A percentile compares a stretch with the other conserved stretches of the same genome.
Conservation (phyloP, 2,888 invertebrate genomes). For the Plutella xylostella region DNA sequence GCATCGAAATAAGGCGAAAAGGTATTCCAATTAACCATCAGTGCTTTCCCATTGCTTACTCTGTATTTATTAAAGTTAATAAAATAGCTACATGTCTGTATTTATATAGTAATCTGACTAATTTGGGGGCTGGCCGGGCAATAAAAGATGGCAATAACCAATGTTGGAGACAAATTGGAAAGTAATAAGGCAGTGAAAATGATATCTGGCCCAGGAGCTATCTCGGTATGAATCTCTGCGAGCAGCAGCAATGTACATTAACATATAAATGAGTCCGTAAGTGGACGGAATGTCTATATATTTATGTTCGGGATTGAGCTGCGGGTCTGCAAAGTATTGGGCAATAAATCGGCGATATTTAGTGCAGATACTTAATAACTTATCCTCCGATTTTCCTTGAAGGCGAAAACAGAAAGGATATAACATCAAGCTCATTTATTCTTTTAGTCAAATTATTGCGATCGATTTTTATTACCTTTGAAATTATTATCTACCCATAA, state of each 20-base stretch:
- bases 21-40: slow-evolving; percentile 48
- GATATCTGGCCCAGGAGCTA: slow-evolving; percentile 61
- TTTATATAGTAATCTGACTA: no score
- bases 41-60: slow-evolving; percentile 6
- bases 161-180: slow-evolving; percentile 66
- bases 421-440: no score
- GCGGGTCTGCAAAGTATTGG: slow-evolving; percentile 3
- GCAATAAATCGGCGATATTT: slow-evolving; percentile 43
- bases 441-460: no score
- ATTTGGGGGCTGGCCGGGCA: slow-evolving; percentile 30
- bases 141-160: slow-evolving; percentile 61
- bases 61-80: slow-evolving; percentile 28
- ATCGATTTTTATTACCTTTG: no score
- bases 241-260: slow-evolving; percentile 53
- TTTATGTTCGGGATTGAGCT: slow-evolving; percentile 1
- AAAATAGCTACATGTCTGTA: no score
- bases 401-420: no score
- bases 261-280: slow-evolving; percentile 68
- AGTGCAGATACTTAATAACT: not conserved
- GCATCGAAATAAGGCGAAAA: slow-evolving; percentile 65
- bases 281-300: slow-evolving; percentile 41
- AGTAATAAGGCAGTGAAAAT: slow-evolving; percentile 69
- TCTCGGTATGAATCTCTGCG: slow-evolving; percentile 58
- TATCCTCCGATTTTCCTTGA: no score
- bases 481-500: no score